Evolutionary conservation across 2,113 vertebrate genomes (phyloP).

Genomic region (Albula goreensis): DNA sequence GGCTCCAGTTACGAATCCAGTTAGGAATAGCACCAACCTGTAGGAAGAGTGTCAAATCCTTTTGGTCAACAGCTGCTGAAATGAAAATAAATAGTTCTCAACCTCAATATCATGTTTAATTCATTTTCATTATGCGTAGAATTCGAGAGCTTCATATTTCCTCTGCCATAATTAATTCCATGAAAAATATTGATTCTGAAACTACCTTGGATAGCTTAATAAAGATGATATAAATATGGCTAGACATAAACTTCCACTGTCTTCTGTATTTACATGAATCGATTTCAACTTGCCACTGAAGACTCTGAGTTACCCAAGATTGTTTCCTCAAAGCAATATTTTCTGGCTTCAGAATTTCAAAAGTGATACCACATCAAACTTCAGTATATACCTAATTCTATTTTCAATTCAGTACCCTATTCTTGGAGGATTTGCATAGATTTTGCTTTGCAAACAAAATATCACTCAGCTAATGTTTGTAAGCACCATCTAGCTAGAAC

Average conservation of each 20-base stretch:
- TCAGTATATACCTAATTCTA: constrained; percentile 2
- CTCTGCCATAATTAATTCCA: background rate
- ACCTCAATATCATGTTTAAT: constrained; percentile 12
- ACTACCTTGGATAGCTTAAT: background rate
- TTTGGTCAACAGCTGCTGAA: constrained; percentile 1
- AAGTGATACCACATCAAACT: constrained; percentile 8
- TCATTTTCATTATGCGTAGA: background rate
- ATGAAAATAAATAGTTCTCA: background rate
- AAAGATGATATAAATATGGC: background rate
- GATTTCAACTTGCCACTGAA: background rate
- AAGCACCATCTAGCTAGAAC: too few species aligned
- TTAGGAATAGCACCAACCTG: background rate
- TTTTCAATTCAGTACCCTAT: constrained; percentile 27
- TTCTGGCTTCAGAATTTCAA: background rate
- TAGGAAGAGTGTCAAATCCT: background rate
- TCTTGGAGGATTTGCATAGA: constrained; percentile 27
- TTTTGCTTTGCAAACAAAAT: constrained; percentile 36
- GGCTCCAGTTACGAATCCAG: constrained; percentile 45
- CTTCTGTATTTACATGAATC: background rate
- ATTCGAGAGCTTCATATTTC: background rate
- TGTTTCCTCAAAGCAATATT: background rate
- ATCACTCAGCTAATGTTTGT: too few species aligned
- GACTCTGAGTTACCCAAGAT: background rate
- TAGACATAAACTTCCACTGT: background rate
- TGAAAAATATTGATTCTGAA: constrained; percentile 4